Conservation (phyloP, 2,113 vertebrate species). For the Campylorhamphus procurvoides region DNA sequence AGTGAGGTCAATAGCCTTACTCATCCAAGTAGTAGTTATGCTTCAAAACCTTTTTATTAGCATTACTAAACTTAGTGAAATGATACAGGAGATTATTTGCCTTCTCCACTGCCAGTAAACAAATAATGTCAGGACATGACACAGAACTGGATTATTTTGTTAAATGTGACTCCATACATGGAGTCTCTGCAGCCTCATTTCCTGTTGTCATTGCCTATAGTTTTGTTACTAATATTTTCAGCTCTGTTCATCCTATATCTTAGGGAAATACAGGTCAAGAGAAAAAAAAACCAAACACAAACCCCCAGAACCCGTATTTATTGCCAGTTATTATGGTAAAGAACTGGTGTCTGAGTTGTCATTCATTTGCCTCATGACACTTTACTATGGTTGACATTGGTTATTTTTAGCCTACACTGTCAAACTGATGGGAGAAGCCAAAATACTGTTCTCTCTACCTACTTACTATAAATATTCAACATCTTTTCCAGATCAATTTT, state of each 20-base stretch:
- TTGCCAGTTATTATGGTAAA: background rate
- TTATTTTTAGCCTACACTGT: background rate
- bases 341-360: background rate
- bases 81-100: background rate
- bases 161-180: background rate
- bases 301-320: background rate
- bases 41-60: conserved; percentile 8
- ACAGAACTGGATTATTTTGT: background rate
- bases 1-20: background rate
- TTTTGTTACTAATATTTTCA: background rate
- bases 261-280: background rate
- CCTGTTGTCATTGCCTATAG: background rate
- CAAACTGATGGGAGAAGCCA: background rate
- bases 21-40: background rate
- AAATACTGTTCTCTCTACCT: background rate
- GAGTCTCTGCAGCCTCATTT: background rate
- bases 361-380: background rate
- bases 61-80: background rate
- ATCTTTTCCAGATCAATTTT: background rate
- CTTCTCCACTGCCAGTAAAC: background rate
- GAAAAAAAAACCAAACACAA: background rate
- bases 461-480: background rate
- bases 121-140: background rate
- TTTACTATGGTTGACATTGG: background rate
- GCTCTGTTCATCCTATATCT: background rate